These are phyloP conservation scores for Sphaeridia pumilis DNA, from an alignment of 2,888 invertebrate species.

Conservation along the genomic window DNA sequence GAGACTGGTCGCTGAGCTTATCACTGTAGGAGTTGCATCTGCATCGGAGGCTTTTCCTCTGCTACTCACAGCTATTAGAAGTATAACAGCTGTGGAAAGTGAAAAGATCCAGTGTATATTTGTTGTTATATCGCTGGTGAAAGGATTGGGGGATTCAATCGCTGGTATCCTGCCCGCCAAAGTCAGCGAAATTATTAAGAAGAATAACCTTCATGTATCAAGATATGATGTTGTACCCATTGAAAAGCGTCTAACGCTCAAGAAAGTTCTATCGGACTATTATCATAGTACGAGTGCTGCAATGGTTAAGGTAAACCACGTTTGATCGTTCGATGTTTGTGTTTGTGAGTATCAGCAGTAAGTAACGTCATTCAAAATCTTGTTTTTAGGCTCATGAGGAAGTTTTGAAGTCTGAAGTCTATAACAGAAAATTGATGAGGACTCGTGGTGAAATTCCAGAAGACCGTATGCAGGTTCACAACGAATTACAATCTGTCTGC, in stretches of 20 bases:
- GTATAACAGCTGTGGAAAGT: conserved; percentile 80
- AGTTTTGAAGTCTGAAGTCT: conserved; percentile 69
- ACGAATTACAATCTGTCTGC: conserved; percentile 60
- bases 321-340: neutral
- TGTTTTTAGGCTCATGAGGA: conserved; percentile 56
- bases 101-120: conserved; percentile 46
- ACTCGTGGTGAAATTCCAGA: conserved; percentile 86
- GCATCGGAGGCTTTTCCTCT: conserved; percentile 74
- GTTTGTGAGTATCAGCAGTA: neutral
- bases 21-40: conserved; percentile 69
- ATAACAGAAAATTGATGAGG: conserved; percentile 74
- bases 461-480: conserved; percentile 74
- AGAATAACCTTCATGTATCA: conserved; percentile 52
- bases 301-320: conserved; percentile 43
- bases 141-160: conserved; percentile 84
- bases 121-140: conserved; percentile 74
- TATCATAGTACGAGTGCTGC: conserved; percentile 72
- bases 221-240: conserved; percentile 66
- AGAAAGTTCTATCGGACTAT: conserved; percentile 67
- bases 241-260: conserved; percentile 79
- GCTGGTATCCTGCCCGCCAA: conserved; percentile 57
- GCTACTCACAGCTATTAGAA: conserved; percentile 70
- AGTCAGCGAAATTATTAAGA: conserved; percentile 56
- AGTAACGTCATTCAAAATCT: neutral
- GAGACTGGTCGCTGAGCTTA: conserved; percentile 83